These are phyloP conservation scores for Entomyzon cyanotis DNA, from an alignment of 2,113 vertebrate species.

Conservation along the genomic window DNA sequence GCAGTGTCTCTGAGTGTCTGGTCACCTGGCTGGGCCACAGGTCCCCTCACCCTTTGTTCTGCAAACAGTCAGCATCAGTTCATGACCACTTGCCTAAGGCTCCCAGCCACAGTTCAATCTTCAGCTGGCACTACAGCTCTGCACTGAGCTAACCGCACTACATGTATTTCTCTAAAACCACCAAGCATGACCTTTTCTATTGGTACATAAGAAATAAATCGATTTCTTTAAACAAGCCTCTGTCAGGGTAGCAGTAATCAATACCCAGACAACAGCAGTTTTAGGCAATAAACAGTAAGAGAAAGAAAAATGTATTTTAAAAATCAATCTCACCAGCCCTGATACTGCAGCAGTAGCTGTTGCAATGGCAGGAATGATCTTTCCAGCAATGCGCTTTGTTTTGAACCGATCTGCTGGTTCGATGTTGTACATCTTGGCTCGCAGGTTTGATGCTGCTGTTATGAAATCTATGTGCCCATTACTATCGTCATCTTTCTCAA, in stretches of 20 bases:
- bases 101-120: background rate
- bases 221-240: background rate
- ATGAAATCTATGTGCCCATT: slow-evolving; percentile 96
- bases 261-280: background rate
- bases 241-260: background rate
- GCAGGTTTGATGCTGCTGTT: slow-evolving; percentile 88
- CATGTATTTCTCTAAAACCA: background rate
- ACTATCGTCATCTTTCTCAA: slow-evolving; percentile 93
- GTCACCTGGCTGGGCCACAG: background rate
- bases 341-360: slow-evolving; percentile 97
- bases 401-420: slow-evolving; percentile 92
- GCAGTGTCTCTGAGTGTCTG: background rate
- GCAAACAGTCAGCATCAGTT: background rate
- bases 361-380: slow-evolving; percentile 98
- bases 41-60: fast-evolving
- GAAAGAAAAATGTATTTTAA: background rate
- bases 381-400: slow-evolving; percentile 96
- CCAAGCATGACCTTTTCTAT: background rate
- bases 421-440: slow-evolving; percentile 94
- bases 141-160: background rate
- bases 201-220: background rate
- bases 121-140: background rate
- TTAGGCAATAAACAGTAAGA: background rate
- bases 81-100: background rate
- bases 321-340: slow-evolving; percentile 84